These are phyloP conservation scores for Gavialis gangeticus DNA, from an alignment of 2,113 vertebrate genomes.

Conservation along the genomic window DNA sequence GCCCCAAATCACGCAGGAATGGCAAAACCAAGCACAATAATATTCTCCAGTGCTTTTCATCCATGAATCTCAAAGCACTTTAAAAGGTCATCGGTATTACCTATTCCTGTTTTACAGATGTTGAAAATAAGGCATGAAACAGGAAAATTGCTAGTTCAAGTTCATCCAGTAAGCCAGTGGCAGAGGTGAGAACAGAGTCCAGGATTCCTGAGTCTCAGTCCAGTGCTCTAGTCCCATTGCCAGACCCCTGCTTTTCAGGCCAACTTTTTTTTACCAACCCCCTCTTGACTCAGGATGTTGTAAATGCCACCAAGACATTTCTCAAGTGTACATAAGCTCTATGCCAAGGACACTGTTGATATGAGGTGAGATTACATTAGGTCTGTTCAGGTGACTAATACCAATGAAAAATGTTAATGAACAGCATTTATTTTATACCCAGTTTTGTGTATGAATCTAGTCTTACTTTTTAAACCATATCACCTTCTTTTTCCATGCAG, in stretches of 20 bases:
- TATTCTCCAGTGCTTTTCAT: not conserved
- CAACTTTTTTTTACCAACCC: not conserved
- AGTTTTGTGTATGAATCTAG: constrained; percentile 53
- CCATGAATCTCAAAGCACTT: not conserved
- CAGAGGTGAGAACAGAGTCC: not conserved
- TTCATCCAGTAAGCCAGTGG: not conserved
- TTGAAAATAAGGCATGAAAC: not conserved
- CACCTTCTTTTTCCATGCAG: constrained; percentile 52
- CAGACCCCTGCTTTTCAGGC: not conserved
- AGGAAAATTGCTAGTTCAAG: not conserved
- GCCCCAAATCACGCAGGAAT: not conserved
- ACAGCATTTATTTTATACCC: constrained; percentile 40
- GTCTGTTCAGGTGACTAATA: not conserved
- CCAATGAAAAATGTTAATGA: no score
- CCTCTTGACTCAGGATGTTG: not conserved
- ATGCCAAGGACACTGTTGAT: not conserved
- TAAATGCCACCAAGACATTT: not conserved
- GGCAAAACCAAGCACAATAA: not conserved
- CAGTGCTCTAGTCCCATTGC: not conserved
- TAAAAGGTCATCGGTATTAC: not conserved
- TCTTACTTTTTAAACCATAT: constrained; percentile 58
- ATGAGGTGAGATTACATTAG: not conserved
- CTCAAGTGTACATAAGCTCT: not conserved
- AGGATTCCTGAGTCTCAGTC: not conserved
- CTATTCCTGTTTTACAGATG: not conserved